Evolutionary conservation across 2,797 vertebrate species (phyloP), one percentile per base, ranked within the genome.

Genomic region (Enteromius afrohamiltoni): DNA sequence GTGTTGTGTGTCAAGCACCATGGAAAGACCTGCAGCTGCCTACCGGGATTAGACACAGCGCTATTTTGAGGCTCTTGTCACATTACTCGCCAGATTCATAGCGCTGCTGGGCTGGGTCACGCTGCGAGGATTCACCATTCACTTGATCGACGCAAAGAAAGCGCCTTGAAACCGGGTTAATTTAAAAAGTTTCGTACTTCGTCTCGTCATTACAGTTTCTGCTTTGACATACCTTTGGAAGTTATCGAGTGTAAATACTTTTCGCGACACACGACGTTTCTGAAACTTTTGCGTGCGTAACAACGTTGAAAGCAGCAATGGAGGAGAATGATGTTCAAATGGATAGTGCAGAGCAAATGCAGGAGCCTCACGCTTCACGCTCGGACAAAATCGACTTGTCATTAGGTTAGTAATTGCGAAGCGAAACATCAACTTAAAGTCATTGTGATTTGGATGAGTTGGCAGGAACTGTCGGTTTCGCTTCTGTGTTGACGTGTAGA

Each of bases 351-450:
- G 87, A 81, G 19, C 70, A 87, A 5, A 89, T 87, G 86, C 90
- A 90, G 60, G 87, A 89, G 11, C n/a, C 78, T 53, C 86, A 84
- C 9, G n/a, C 70, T 23, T 68, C 58, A 60, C 78, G 55, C 62
- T 89, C 87, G 11, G 89, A 90, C 78, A 91, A 90, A 83, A 92
- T 92, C 68, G 91, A 92, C 83, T 86, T 92, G 87, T 91, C 91
- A 21, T 85, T 92, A 40, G 90, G 90, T 91, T 83, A 69, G 91
- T 88, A 69, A 75, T 29, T 47, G 2, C 31, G 6, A 45, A 3
- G 17, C 9, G 34, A 65, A n/a, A 64, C 13, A 17, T 29, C 11
- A 29, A 8, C 6, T 31, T 60, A 26, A 26, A 31, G 42, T 3
- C 21, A 45, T 23, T 79, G 11, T 55, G 64, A 64, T 71, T 60